Evolutionary conservation across 1,140 invertebrate species (phyloP), one percentile per base, ranked within the genome.

Genomic region (Planococcus citri): DNA sequence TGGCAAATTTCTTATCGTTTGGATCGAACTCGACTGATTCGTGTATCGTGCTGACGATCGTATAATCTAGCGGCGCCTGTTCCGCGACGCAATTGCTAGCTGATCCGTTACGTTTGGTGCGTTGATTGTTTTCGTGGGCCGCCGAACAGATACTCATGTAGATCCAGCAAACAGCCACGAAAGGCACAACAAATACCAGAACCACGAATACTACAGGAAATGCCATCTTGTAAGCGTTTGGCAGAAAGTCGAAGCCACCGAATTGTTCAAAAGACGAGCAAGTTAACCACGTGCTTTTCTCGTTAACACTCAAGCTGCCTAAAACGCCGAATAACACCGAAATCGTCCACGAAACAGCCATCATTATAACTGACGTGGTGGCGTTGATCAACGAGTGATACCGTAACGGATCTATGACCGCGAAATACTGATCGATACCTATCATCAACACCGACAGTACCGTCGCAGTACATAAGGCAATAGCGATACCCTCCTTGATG

Each of bases 371-470:
- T 0, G 87, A 88, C 58, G 86, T 85, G 10, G 85, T 78, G 73
- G 89, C 86, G 74, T 90, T 85, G 70, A 94, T 83, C 29, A 87
- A 84, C 17, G 85, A 85, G 72, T 89, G 87, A 77, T 94, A 93
- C n/a, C 89, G 85, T 24, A 94, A 80, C 0, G 91, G 91, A 76
- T 91, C 88, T 4, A 90, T 88, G 29, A 95, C 90, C 0, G 91
- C 92, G 72, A 89, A 87, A 78, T 92, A 93, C 74, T 93, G 88
- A 75, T 95, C 92, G 1, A 92, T 79, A 0, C 89, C 88, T 38
- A 95, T 91, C 10, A 94, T 82, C 9, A 92, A 82, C 6, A 93
- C 85, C 0, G 88, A 87, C 22, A 91, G 80, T 1, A 86, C 82
- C 20, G 82, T 83, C 0, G 80, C 79, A 14, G 83, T 81, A 58